Conservation (phyloP, 2,113 vertebrate species). For the Pardalotus punctatus region DNA sequence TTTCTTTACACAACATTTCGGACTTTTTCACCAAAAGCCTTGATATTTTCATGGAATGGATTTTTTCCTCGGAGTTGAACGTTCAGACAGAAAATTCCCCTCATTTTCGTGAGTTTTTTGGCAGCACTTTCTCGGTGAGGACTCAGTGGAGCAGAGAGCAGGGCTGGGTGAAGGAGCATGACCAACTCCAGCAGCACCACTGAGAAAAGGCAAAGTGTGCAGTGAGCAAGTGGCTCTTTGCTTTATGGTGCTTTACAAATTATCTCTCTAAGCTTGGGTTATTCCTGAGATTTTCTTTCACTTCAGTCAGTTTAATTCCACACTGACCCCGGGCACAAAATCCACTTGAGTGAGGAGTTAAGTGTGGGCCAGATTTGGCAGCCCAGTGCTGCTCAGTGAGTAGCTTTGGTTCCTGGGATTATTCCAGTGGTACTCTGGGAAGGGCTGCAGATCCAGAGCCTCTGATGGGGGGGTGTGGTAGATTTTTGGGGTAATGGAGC, state of each 20-base stretch:
- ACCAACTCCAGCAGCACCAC: not conserved
- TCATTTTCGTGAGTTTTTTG: not conserved
- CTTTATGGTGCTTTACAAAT: not conserved
- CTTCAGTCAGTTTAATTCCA: not conserved
- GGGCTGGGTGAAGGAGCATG: not conserved
- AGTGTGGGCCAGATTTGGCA: not conserved
- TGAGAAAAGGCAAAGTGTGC: not conserved
- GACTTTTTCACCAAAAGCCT: not conserved
- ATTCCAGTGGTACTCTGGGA: not conserved
- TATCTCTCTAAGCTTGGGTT: not conserved
- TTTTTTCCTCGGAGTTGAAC: not conserved
- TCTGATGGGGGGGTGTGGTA: not conserved
- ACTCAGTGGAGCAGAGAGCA: not conserved
- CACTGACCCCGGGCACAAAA: not conserved
- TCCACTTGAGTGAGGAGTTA: not conserved
- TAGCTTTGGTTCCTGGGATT: not conserved
- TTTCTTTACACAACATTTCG: rapidly evolving
- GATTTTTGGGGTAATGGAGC: not conserved
- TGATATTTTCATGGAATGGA: not conserved
- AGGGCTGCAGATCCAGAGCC: not conserved
- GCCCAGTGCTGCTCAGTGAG: not conserved
- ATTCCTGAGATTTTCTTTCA: not conserved
- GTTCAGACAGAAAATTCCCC: not conserved
- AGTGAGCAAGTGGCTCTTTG: not conserved
- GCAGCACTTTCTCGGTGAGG: not conserved